These are phyloP conservation scores for Gymnopithys bicolor DNA, from an alignment of 2,797 vertebrate species.

Conservation along the genomic window DNA sequence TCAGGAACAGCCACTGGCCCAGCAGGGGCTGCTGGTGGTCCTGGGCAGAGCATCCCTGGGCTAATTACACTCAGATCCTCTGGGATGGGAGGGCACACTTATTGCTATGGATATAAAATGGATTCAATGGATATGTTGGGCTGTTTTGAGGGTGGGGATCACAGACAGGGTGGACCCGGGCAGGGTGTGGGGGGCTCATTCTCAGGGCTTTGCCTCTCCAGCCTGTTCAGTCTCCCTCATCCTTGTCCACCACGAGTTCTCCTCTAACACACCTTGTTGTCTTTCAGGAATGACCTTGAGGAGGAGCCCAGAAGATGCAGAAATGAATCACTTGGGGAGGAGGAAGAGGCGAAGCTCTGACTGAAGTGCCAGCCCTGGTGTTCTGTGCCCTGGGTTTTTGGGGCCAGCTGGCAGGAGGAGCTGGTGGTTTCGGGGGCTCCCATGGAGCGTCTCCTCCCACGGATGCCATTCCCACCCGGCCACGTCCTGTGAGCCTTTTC, in stretches of 20 bases:
- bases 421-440: not conserved
- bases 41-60: not conserved
- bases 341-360: not conserved
- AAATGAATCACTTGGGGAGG: not conserved
- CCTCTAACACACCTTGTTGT: not conserved
- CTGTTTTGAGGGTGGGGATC: not conserved
- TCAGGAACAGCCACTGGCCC: not conserved
- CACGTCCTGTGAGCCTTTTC: not conserved
- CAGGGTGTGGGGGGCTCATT: fast-evolving
- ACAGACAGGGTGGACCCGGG: not conserved
- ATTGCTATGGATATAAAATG: fast-evolving
- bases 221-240: not conserved
- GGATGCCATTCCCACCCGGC: not conserved
- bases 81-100: fast-evolving
- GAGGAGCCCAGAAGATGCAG: not conserved
- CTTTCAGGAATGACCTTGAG: conserved; percentile 40
- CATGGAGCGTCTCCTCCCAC: not conserved
- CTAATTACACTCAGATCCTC: fast-evolving
- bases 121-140: fast-evolving
- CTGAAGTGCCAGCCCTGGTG: not conserved
- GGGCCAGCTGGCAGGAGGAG: not conserved
- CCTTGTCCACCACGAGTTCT: fast-evolving
- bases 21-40: not conserved
- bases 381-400: fast-evolving
- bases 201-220: not conserved